Evolutionary conservation across 2,797 vertebrate species (phyloP).

Genomic region (Otolemur crassicaudatus): DNA sequence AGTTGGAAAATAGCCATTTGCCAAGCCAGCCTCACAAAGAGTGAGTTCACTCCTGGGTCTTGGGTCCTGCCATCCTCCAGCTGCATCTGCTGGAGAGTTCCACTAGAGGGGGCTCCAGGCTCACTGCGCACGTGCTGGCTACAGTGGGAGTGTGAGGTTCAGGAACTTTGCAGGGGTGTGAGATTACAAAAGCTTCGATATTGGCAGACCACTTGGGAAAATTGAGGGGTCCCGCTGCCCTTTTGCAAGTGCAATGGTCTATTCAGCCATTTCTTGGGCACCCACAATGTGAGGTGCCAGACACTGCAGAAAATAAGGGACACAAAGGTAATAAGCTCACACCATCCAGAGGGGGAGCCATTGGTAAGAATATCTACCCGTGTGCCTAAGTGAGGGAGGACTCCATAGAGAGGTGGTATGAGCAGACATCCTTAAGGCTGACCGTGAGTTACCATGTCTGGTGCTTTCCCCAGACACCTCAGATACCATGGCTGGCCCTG

Average conservation of each 20-base stretch:
- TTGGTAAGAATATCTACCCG: background rate
- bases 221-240: background rate
- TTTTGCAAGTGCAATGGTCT: background rate
- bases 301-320: background rate
- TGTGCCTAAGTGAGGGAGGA: background rate
- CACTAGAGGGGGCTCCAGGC: conserved; percentile 60
- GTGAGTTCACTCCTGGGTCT: background rate
- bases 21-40: background rate
- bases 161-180: rapidly evolving
- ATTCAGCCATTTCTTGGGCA: background rate
- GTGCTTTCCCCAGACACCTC: background rate
- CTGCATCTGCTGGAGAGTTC: background rate
- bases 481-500: background rate
- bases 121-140: rapidly evolving
- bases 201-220: background rate
- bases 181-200: background rate
- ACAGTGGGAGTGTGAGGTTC: background rate
- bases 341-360: background rate
- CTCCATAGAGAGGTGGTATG: background rate
- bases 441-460: rapidly evolving
- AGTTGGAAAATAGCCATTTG: background rate
- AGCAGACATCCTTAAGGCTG: no score
- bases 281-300: background rate
- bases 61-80: background rate
- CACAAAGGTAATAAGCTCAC: background rate